These are phyloP conservation scores for Drosophila anceps DNA, from an alignment of 2,888 invertebrate genomes.

Conservation along the genomic window DNA sequence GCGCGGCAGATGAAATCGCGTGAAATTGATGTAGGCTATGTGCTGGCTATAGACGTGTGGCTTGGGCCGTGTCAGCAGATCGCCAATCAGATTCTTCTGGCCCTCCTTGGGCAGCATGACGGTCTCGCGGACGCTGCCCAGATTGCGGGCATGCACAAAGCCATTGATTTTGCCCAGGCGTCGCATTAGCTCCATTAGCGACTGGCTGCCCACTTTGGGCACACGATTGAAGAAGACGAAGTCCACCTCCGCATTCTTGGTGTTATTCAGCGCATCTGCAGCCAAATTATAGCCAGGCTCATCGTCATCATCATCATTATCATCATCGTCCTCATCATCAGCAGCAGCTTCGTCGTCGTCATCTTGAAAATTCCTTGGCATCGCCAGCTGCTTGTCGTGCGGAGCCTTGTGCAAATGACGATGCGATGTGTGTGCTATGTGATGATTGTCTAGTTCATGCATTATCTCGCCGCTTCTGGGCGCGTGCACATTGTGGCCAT, in stretches of 20 bases:
- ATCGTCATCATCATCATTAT: conserved; percentile 30
- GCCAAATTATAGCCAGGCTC: conserved; percentile 50
- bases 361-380: conserved; percentile 32
- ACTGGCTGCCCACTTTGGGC: conserved; percentile 95
- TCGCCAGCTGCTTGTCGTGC: conserved; percentile 59
- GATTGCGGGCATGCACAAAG: conserved; percentile 88
- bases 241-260: conserved; percentile 86
- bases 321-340: conserved; percentile 1
- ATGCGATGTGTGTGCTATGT: conserved; percentile 39
- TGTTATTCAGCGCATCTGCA: conserved; percentile 80
- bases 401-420: conserved; percentile 49
- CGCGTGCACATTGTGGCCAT: conserved; percentile 58
- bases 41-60: conserved; percentile 95
- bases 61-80: conserved; percentile 89
- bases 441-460: conserved; percentile 29
- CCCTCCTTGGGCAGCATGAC: conserved; percentile 91
- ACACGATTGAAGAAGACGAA: conserved; percentile 95
- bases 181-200: conserved; percentile 93
- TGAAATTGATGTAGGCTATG: conserved; percentile 95
- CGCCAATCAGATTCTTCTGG: conserved; percentile 90
- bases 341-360: background rate
- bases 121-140: conserved; percentile 93
- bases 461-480: conserved; percentile 32
- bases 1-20: conserved; percentile 90
- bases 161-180: conserved; percentile 86